A percentile compares a stretch with the other conserved stretches of the same genome.
Evolutionary conservation across 2,888 invertebrate genomes (phyloP).

Genomic region (Diplolepis rosae): DNA sequence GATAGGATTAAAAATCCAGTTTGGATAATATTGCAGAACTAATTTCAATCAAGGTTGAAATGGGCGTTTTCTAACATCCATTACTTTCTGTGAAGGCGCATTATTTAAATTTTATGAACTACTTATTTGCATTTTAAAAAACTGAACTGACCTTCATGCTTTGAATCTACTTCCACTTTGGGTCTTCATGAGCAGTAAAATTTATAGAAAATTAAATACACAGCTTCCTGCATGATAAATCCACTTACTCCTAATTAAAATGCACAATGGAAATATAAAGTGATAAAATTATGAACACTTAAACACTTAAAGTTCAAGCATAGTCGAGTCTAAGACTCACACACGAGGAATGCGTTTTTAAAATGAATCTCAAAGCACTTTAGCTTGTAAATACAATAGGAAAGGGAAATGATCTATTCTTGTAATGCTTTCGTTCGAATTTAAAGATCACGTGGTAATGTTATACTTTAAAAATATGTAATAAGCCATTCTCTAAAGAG

Average conservation of each 20-base stretch:
- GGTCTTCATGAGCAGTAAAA: background rate
- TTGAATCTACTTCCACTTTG: background rate
- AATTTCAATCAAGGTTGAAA: too few species aligned
- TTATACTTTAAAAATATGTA: background rate
- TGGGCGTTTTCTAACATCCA: background rate
- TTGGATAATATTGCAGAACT: too few species aligned
- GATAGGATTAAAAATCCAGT: too few species aligned
- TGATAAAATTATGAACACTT: background rate
- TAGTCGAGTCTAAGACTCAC: background rate
- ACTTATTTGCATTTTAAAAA: background rate
- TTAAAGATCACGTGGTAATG: background rate
- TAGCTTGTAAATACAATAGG: slow-evolving; percentile 1
- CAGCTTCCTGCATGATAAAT: too few species aligned
- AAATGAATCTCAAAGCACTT: slow-evolving; percentile 16
- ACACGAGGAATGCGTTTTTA: background rate
- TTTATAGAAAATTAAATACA: too few species aligned
- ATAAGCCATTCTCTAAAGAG: background rate
- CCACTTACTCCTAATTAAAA: background rate
- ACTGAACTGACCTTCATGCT: background rate
- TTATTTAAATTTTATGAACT: slow-evolving; percentile 6
- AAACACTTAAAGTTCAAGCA: background rate
- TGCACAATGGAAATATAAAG: background rate
- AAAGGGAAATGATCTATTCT: slow-evolving; percentile 1
- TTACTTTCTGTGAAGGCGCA: background rate
- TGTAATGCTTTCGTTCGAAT: background rate